Conservation (phyloP, 2,888 invertebrate genomes). For the Pollenia griseotomentosa region DNA sequence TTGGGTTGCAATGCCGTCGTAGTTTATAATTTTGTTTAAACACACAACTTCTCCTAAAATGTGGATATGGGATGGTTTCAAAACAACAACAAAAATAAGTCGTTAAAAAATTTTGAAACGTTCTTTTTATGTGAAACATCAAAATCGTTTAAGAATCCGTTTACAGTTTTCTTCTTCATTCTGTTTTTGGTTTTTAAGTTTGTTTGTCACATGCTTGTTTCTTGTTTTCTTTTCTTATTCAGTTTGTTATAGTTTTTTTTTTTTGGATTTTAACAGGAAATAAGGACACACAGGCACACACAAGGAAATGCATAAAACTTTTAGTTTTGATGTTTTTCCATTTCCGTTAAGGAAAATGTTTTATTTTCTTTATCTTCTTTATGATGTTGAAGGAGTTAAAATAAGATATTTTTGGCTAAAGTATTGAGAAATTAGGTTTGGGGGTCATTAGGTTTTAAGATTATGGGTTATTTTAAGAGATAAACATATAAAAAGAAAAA, state of each 20-base stretch:
- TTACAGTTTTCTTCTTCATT: slow-evolving; percentile 8
- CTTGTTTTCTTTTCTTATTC: neutral
- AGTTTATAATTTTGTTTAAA: slow-evolving; percentile 14
- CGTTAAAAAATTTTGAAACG: slow-evolving; percentile 28
- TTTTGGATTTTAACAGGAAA: neutral
- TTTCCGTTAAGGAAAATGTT: slow-evolving; percentile 27
- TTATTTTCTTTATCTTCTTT: neutral
- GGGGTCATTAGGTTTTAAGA: too few relatives aligned
- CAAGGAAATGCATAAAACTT: slow-evolving; percentile 41
- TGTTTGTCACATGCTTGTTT: slow-evolving; percentile 24
- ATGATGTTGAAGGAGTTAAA: neutral
- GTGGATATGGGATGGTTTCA: neutral
- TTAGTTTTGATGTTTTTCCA: slow-evolving; percentile 16
- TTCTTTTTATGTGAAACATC: slow-evolving; percentile 37
- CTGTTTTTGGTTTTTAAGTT: slow-evolving; percentile 2
- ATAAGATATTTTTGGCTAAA: neutral
- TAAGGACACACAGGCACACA: slow-evolving; percentile 4
- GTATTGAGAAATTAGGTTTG: too few relatives aligned
- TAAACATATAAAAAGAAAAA: too few relatives aligned
- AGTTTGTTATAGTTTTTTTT: neutral
- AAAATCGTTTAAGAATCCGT: slow-evolving; percentile 39
- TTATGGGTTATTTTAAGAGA: too few relatives aligned
- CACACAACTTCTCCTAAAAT: slow-evolving; percentile 40
- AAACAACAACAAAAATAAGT: neutral
- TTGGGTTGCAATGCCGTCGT: neutral